Evolutionary conservation across 1,140 invertebrate genomes (phyloP).

Genomic region (Lordiphosa clarofinis): DNA sequence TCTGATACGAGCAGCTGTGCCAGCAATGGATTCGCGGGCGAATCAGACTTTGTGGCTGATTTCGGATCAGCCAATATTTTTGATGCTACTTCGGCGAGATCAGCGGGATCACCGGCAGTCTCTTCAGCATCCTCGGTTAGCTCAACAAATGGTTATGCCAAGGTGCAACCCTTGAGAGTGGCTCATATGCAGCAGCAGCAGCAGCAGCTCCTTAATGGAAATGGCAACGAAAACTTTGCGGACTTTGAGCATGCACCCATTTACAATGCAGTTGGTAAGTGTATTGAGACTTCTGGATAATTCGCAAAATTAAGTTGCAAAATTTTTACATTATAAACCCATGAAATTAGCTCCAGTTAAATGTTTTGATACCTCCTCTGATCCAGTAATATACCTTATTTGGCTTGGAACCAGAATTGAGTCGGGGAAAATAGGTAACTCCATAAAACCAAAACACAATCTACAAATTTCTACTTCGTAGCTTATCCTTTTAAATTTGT

Average conservation of each 20-base stretch:
- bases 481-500: too few species aligned
- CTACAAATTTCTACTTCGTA: too few species aligned
- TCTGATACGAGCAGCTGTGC: slow-evolving; percentile 75
- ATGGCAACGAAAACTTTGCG: slow-evolving; percentile 82
- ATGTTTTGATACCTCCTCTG: too few species aligned
- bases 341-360: too few species aligned
- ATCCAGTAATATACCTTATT: too few species aligned
- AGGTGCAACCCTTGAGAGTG: slow-evolving; percentile 68
- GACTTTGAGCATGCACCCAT: slow-evolving; percentile 88
- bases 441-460: too few species aligned
- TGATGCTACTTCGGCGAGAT: slow-evolving; percentile 75
- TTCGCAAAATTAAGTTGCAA: too few species aligned
- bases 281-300: not conserved
- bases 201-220: slow-evolving; percentile 51
- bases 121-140: slow-evolving; percentile 62
- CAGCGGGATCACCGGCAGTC: slow-evolving; percentile 59
- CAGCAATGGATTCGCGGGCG: slow-evolving; percentile 79
- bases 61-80: slow-evolving; percentile 83
- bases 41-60: slow-evolving; percentile 83
- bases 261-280: slow-evolving; percentile 82
- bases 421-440: too few species aligned
- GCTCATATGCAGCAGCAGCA: slow-evolving; percentile 56
- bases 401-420: too few species aligned
- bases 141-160: slow-evolving; percentile 73
- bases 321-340: too few species aligned